Evolutionary conservation across 2,113 vertebrate genomes (phyloP).

Genomic region (Eurystomus gularis): DNA sequence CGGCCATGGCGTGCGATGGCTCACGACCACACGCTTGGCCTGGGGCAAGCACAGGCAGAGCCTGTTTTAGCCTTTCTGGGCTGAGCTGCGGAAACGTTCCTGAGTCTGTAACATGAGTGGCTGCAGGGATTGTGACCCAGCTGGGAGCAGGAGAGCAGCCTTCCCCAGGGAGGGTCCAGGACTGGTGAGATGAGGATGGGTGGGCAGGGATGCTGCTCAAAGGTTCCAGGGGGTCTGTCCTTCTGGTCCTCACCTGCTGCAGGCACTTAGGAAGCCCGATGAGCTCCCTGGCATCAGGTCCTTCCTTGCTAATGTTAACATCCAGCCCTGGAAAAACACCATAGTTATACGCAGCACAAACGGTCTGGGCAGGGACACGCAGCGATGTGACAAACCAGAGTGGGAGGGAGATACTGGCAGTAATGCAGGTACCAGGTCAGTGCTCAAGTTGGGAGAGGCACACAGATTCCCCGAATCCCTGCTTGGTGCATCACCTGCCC

Average conservation of each 20-base stretch:
- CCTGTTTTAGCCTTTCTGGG: background rate
- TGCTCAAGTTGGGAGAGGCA: background rate
- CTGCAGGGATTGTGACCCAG: background rate
- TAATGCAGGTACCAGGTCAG: background rate
- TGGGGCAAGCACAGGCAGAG: background rate
- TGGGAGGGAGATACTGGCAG: background rate
- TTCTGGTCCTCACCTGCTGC: background rate
- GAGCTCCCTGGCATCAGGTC: background rate
- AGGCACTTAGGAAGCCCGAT: accelerated
- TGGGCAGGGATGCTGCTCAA: background rate
- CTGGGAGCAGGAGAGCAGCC: background rate
- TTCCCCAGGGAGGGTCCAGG: background rate
- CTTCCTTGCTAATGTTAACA: background rate
- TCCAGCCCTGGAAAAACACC: background rate
- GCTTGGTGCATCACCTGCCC: background rate
- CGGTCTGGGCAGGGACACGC: accelerated
- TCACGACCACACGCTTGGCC: background rate
- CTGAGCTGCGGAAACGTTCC: background rate
- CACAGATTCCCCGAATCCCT: background rate
- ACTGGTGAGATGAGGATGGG: accelerated
- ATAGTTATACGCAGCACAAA: background rate
- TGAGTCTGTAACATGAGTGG: accelerated
- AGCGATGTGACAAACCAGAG: background rate
- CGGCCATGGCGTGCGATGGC: accelerated
- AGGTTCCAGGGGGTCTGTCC: background rate